phyloP scores from a whole-genome alignment of 2,797 vertebrate genomes.

The Novumbra hubbsi region DNA sequence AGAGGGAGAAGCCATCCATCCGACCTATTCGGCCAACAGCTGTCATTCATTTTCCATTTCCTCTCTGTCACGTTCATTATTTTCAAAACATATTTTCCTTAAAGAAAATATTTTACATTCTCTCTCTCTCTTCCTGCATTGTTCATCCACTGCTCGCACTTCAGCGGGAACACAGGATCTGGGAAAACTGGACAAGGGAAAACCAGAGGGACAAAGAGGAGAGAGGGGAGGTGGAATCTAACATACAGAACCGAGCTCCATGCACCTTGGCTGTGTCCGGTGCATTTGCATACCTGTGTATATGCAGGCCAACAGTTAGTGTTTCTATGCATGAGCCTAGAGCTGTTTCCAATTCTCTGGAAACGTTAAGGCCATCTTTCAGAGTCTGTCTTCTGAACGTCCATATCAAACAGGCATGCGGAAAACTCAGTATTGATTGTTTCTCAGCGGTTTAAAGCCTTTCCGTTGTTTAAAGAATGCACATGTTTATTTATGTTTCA shows the following conservation, averaged over 20 bases:
- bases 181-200: conserved; percentile 64
- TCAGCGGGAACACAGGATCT: conserved; percentile 30
- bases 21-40: conserved; percentile 35
- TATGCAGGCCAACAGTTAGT: conserved; percentile 22
- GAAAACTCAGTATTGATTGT: conserved; percentile 27
- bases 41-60: conserved; percentile 46
- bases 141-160: conserved; percentile 26
- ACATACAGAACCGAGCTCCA: conserved; percentile 37
- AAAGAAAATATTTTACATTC: conserved; percentile 14
- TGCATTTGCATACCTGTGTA: conserved; percentile 37
- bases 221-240: conserved; percentile 48
- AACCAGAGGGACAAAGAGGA: conserved; percentile 64
- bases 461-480: conserved; percentile 39
- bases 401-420: conserved; percentile 26
- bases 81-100: conserved; percentile 13
- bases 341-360: conserved; percentile 23
- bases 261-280: conserved; percentile 35
- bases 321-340: conserved; percentile 30
- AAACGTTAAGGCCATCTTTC: conserved; percentile 23
- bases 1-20: conserved; percentile 33
- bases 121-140: conserved; percentile 21
- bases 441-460: conserved; percentile 43
- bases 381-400: neutral
- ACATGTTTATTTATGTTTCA: conserved; percentile 41
- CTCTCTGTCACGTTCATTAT: conserved; percentile 36